These are phyloP conservation scores for Siniperca obscura DNA, from an alignment of 2,797 vertebrate genomes.

Conservation along the genomic window DNA sequence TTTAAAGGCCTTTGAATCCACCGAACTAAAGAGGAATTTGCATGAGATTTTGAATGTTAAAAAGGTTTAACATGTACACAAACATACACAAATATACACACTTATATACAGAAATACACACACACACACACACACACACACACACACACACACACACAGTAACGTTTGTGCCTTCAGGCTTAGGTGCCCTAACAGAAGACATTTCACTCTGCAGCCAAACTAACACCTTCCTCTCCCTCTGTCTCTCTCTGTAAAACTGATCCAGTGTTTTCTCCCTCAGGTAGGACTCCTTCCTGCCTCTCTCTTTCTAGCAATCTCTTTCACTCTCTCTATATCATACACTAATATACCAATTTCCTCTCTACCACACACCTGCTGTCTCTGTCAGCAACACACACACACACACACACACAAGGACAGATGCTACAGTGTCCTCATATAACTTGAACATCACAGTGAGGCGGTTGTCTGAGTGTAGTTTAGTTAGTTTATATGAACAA, in stretches of 20 bases:
- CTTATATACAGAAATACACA: not conserved
- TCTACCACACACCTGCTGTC: conserved; percentile 49
- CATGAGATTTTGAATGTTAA: conserved; percentile 43
- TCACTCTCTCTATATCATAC: conserved; percentile 37
- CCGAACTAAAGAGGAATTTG: conserved; percentile 45
- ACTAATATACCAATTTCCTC: conserved; percentile 59
- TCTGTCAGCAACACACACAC: conserved; percentile 32
- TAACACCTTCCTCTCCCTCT: conserved; percentile 32
- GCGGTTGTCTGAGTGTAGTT: not conserved
- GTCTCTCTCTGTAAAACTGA: conserved; percentile 43
- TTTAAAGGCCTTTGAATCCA: conserved; percentile 51
- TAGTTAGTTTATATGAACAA: not conserved
- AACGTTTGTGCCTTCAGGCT: conserved; percentile 47
- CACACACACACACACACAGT: conserved; percentile 7
- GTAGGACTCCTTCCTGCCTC: conserved; percentile 35
- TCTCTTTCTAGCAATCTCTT: conserved; percentile 41
- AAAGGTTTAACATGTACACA: conserved; percentile 13
- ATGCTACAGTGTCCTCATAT: not conserved
- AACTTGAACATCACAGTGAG: not conserved
- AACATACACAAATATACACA: not conserved
- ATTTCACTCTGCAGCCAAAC: conserved; percentile 57
- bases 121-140: not conserved
- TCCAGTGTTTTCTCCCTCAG: conserved; percentile 54
- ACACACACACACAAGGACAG: conserved; percentile 9
- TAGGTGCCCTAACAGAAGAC: conserved; percentile 43